A percentile compares a stretch with the other conserved stretches of the same genome.
Conservation (phyloP, 2,113 vertebrate species). For the western clawed frog (Xenopus tropicalis) region UCB_Xtro_10.0 CM004447.2:41429501-41430000, state of each 20-base stretch:
- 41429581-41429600: too few species aligned
- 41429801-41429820: conserved; percentile 40
- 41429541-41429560: too few species aligned
- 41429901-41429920: too few species aligned
- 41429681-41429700: conserved; percentile 76
- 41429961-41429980: conserved; percentile 82
- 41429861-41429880: too few species aligned
- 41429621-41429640: too few species aligned
- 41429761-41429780: conserved; percentile 74
- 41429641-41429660: too few species aligned
- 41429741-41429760: conserved; percentile 84
- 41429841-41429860: too few species aligned
- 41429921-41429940: too few species aligned
- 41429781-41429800: conserved; percentile 54
- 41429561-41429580: too few species aligned
- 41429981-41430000: conserved; percentile 81
- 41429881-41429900: not conserved
- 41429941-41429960: conserved; percentile 66
- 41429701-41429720: conserved; percentile 85
- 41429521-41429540: too few species aligned
- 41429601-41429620: too few species aligned
- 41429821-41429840: conserved; percentile 28
- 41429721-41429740: conserved; percentile 88
- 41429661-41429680: conserved; percentile 84
- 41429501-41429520: too few species aligned